These are phyloP conservation scores for Lindbergichthys nudifrons DNA, from an alignment of 2,797 vertebrate genomes.

Conservation along the genomic window DNA sequence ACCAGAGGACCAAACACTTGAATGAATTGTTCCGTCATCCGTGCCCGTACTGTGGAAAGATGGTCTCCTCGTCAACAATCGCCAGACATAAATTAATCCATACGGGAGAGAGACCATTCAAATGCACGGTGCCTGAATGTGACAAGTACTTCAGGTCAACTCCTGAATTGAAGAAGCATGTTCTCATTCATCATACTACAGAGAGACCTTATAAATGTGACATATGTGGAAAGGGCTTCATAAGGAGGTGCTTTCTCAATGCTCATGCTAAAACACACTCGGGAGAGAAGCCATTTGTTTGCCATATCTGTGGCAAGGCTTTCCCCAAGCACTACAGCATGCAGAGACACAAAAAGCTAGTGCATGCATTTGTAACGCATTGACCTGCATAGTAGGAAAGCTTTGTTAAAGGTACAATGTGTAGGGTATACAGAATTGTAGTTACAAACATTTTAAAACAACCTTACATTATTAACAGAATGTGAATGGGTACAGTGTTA, in stretches of 20 bases:
- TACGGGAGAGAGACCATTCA: constrained; percentile 68
- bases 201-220: constrained; percentile 69
- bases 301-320: constrained; percentile 63
- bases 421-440: too few relatives aligned
- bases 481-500: too few relatives aligned
- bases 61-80: constrained; percentile 40
- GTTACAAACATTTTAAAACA: too few relatives aligned
- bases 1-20: constrained; percentile 68
- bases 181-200: constrained; percentile 45
- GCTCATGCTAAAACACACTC: constrained; percentile 60
- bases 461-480: too few relatives aligned
- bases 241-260: constrained; percentile 43
- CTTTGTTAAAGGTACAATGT: too few relatives aligned
- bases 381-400: neutral
- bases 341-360: constrained; percentile 64
- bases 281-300: constrained; percentile 63
- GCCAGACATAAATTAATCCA: constrained; percentile 69
- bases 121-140: constrained; percentile 61
- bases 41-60: constrained; percentile 69
- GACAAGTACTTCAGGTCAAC: constrained; percentile 59
- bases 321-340: constrained; percentile 65
- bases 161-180: constrained; percentile 64
- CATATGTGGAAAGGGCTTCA: constrained; percentile 67
- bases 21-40: constrained; percentile 45
- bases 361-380: constrained; percentile 43